A percentile compares a stretch with the other conserved stretches of the same genome.
These are phyloP conservation scores for Drosophila longiperda DNA, from an alignment of 2,888 invertebrate species.

Conservation along the genomic window DNA sequence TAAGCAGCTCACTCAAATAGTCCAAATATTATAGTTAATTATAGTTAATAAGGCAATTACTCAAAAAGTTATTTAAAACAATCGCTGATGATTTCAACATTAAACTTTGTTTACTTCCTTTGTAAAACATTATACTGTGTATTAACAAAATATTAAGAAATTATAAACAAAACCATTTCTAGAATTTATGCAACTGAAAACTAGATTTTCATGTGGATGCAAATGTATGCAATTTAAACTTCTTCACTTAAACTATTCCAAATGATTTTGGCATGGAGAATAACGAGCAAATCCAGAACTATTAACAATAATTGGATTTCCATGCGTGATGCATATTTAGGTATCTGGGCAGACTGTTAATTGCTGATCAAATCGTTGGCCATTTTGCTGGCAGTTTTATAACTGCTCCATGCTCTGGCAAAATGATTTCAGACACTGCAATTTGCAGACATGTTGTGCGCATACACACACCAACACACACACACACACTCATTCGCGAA, in stretches of 20 bases:
- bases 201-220: not conserved
- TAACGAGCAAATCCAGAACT: conserved; percentile 11
- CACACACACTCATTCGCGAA: conserved; percentile 16
- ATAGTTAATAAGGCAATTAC: conserved; percentile 26
- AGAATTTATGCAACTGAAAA: not conserved
- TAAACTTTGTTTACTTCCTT: no score
- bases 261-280: not conserved
- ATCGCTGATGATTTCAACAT: conserved; percentile 12
- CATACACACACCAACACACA: conserved; percentile 16
- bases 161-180: not conserved
- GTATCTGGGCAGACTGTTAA: conserved; percentile 47
- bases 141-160: not conserved
- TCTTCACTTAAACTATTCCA: not conserved
- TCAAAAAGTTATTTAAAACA: conserved; percentile 29
- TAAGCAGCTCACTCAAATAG: conserved; percentile 2
- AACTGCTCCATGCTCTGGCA: conserved; percentile 39
- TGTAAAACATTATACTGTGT: conserved; percentile 15
- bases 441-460: conserved; percentile 34
- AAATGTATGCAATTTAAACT: not conserved
- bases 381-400: conserved; percentile 55
- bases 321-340: conserved; percentile 33
- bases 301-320: conserved; percentile 26
- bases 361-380: conserved; percentile 61
- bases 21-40: conserved; percentile 20
- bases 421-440: conserved; percentile 35